Evolutionary conservation across 2,113 vertebrate genomes (phyloP).

Genomic region (Phoxinus phoxinus): DNA sequence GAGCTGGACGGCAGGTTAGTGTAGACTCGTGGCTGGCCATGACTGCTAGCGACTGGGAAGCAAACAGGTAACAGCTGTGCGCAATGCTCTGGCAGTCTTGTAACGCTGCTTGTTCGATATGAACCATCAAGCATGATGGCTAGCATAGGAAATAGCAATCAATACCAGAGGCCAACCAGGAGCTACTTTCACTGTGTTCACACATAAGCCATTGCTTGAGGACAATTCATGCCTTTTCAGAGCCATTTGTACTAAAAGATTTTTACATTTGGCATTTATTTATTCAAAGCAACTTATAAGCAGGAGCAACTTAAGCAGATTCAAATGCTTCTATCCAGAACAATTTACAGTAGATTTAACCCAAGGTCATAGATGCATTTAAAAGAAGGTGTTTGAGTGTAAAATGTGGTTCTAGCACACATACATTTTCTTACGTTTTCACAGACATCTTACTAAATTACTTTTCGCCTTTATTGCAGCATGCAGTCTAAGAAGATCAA

Average conservation of each 20-base stretch:
- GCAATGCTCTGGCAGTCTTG: neutral
- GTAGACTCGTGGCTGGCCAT: neutral
- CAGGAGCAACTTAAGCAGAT: neutral
- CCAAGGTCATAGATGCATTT: neutral
- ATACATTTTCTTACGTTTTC: neutral
- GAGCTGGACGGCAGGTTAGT: slow-evolving; percentile 3
- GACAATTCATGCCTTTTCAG: neutral
- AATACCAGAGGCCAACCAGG: slow-evolving; percentile 23
- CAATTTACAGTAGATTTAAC: neutral
- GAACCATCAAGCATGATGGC: slow-evolving; percentile 29
- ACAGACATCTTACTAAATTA: neutral
- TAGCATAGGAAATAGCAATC: slow-evolving; percentile 13
- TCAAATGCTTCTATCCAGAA: neutral
- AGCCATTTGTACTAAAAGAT: neutral
- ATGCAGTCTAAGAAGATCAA: neutral
- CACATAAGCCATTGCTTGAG: neutral
- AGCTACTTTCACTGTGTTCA: neutral
- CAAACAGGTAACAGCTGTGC: slow-evolving; percentile 25
- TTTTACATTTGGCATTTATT: neutral
- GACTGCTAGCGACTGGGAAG: slow-evolving; percentile 4
- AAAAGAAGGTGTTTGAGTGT: neutral
- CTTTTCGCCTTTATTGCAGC: neutral
- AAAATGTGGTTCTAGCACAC: neutral
- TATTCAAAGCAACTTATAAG: neutral
- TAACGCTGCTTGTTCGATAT: neutral